These are phyloP conservation scores for Pygmarrhopalites habei DNA, from an alignment of 1,140 invertebrate species.

Conservation along the genomic window DNA sequence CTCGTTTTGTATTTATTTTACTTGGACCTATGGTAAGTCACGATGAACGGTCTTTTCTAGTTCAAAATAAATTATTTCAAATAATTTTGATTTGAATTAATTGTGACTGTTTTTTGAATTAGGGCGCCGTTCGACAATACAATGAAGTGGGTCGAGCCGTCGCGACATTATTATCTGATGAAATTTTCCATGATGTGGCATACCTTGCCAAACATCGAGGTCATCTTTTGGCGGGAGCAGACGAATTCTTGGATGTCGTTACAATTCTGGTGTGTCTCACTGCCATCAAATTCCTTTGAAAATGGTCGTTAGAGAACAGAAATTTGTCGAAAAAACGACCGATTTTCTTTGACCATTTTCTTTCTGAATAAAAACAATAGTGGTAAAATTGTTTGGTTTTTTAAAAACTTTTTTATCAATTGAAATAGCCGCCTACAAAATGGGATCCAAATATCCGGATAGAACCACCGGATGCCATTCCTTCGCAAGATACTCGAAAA, in stretches of 20 bases:
- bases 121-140: slow-evolving; percentile 71
- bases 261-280: slow-evolving; percentile 53
- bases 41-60: neutral
- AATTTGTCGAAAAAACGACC: no score
- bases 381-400: neutral
- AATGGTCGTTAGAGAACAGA: no score
- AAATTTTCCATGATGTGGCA: slow-evolving; percentile 98
- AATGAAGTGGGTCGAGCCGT: slow-evolving; percentile 97
- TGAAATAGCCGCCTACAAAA: slow-evolving; percentile 52
- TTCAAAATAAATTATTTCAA: neutral
- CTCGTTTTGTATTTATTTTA: slow-evolving; percentile 89
- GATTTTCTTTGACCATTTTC: neutral
- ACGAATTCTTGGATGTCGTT: slow-evolving; percentile 95
- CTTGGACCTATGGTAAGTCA: slow-evolving; percentile 72
- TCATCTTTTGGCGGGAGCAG: slow-evolving; percentile 90
- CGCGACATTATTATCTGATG: slow-evolving; percentile 99
- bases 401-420: neutral
- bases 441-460: slow-evolving; percentile 98
- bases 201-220: slow-evolving; percentile 88
- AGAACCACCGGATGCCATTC: slow-evolving; percentile 91
- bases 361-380: neutral
- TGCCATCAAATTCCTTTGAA: neutral
- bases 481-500: slow-evolving; percentile 79
- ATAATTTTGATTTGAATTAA: neutral
- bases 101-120: slow-evolving; percentile 17